Base-by-base conservation (phyloP, 2,113 vertebrate genomes). In the Myxocyprinus asiaticus region DNA sequence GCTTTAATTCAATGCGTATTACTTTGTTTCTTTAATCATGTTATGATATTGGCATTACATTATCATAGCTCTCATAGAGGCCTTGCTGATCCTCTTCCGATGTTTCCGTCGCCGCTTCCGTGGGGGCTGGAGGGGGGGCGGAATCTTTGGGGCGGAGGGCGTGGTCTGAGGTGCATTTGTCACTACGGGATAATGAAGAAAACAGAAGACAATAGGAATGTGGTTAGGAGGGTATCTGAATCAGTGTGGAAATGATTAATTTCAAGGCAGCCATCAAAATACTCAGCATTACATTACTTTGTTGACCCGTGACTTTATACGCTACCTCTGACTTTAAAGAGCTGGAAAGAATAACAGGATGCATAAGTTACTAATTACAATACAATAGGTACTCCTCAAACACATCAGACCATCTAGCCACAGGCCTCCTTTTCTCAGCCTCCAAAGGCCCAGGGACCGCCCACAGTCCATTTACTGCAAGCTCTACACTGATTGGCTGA, bases 51-150 rank as follows among this genome's bases (percentile, higher is more conserved):
- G 78, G 67, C 71, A 81, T 88, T 91, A 93, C 91, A 92, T 90
- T 86, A 93, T 91, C 88, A 91, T 91, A 53, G 90, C 90, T 77
- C 92, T 88, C 79, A 93, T 89, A 53, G 91, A 86, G 4, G 88
- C 87, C 82, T 93, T 93, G 90, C 90, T 93, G 77, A 93, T 91
- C 77, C 91, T 89, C 55, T 85, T 86, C 64, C 89, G 86, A 43
- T 88, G 88, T 82, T 91, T 93, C 82, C 83, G 82, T 10, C 62
- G 77, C 8, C 88, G 90, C 79, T 87, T 88, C 77, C 90, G 89
- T 0, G 86, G 88, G 17, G 85, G 77, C 0, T 66, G 82, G 2
- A 87, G 88, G 0, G 86, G 88, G 12, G 87, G 84, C 43, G 89
- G 87, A 0, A 82, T 76, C 56, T 80, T 85, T 1, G 80, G 84